Base-by-base conservation (phyloP, 2,797 vertebrate genomes). In the Hypotaenidia philippensis region DNA sequence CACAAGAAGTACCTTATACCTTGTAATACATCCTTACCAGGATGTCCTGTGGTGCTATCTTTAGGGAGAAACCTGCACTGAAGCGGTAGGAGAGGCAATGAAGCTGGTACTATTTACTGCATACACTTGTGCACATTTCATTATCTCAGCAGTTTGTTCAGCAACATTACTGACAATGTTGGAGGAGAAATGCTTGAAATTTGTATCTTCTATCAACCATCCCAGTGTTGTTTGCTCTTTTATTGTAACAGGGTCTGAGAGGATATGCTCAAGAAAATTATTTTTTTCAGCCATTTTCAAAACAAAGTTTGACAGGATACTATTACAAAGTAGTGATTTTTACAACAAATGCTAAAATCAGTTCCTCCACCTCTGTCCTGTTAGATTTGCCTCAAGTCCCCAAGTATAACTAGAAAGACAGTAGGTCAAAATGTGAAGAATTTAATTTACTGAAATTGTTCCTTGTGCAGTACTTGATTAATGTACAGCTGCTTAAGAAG, bases 381-480 rank as follows among this genome's bases (percentile, higher is more conserved):
- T 31, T 60, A 52, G 19, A 63, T 76, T 80, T 72, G 80, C 47
- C 18, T 74, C 47, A 74, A 90, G 14, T 5, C 26, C 64, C 6
- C 23, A 41, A 8, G 5, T 77, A 47, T 36, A 90, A 83, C 64
- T 47, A 70, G 47, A 63, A 92, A 70, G 29, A 74, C 12, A 85
- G 34, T 32, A 80, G 44, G 44, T 83, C 64, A 92, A 78, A 89
- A 40, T 60, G 77, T 21, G 32, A 83, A 83, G 86, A 88, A 86
- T 52, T 44, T 70, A 40, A 44, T 88, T 81, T 77, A 40, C n/a
- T 70, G 56, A 92, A 77, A 71, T 18, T 55, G 61, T 90, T 32
- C n/a, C 52, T 13, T 15, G 52, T 47, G 25, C 2, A 63, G 16
- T 66, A 13, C 23, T 55, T 70, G 40, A 81, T 88, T 81, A 74